These are phyloP conservation scores for Lepidurus arcticus DNA, from an alignment of 1,140 invertebrate species.

Conservation along the genomic window DNA sequence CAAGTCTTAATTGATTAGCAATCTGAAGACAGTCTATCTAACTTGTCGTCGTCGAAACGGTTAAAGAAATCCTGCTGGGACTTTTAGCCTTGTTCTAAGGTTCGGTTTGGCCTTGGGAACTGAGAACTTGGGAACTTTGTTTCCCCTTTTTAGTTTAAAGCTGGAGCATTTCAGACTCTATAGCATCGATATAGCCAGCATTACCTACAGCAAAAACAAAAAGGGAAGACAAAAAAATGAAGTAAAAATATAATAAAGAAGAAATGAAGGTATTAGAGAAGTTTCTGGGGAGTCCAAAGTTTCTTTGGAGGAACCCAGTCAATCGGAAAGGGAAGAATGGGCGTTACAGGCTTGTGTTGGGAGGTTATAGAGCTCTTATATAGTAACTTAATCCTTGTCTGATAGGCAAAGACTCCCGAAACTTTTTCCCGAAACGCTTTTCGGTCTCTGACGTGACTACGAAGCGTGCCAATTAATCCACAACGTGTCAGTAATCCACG, in stretches of 20 bases:
- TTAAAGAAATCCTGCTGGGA: too few relatives aligned
- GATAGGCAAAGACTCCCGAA: neutral
- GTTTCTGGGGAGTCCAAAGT: neutral
- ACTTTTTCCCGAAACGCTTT: neutral
- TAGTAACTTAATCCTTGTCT: slow-evolving; percentile 6
- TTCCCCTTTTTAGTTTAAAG: neutral
- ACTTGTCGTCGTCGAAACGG: neutral
- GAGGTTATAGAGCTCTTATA: neutral
- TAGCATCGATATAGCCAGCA: too few relatives aligned
- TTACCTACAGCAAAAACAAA: too few relatives aligned
- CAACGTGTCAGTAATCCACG: neutral
- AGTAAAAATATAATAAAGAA: neutral
- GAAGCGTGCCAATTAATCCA: neutral
- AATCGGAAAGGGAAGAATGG: neutral
- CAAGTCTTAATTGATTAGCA: neutral
- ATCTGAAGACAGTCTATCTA: slow-evolving; percentile 10
- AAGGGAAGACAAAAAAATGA: neutral
- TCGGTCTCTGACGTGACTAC: neutral
- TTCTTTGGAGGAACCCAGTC: neutral
- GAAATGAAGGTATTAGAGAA: neutral
- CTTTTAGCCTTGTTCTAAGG: too few relatives aligned
- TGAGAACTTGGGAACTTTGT: neutral
- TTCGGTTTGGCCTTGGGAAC: neutral
- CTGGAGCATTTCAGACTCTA: too few relatives aligned
- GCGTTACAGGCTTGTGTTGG: neutral